phyloP scores from a whole-genome alignment of 2,888 invertebrate species.

The Pseudoips prasinana region DNA sequence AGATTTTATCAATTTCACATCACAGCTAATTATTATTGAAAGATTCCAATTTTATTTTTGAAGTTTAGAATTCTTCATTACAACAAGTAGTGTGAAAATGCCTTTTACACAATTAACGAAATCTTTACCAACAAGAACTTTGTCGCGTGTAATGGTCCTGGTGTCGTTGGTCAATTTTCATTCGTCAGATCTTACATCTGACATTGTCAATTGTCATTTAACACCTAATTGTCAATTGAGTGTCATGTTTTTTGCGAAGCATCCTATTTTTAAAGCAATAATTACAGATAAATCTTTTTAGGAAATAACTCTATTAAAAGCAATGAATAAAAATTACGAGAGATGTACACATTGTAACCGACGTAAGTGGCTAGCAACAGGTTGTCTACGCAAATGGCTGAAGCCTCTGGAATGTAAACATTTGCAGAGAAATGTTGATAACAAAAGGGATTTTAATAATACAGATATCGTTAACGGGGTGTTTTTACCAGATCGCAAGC shows the following conservation, averaged over 20 bases:
- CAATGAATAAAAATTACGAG: constrained; percentile 76
- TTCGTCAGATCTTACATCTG: no score
- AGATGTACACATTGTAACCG: constrained; percentile 73
- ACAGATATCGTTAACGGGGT: constrained; percentile 69
- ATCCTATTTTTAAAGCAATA: constrained; percentile 16
- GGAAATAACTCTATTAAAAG: constrained; percentile 6
- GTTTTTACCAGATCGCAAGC: constrained; percentile 64
- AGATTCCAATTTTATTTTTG: no score
- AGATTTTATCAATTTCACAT: no score
- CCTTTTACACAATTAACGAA: no score
- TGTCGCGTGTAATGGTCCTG: no score
- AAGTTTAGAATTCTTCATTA: no score
- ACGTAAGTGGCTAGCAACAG: constrained; percentile 72
- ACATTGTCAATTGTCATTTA: constrained; percentile 8
- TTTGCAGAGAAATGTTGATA: constrained; percentile 70
- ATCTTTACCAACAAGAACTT: no score
- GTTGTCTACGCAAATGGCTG: constrained; percentile 75
- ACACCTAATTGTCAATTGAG: constrained; percentile 10
- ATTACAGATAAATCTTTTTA: constrained; percentile 8
- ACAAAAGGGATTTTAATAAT: constrained; percentile 66
- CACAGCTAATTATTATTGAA: no score
- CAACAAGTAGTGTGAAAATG: no score
- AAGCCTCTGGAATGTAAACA: constrained; percentile 79
- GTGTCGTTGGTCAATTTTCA: no score
- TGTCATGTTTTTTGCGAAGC: constrained; percentile 21